These are phyloP conservation scores for Pogonomyrmex barbatus DNA, from an alignment of 1,140 invertebrate species.

Conservation along the genomic window DNA sequence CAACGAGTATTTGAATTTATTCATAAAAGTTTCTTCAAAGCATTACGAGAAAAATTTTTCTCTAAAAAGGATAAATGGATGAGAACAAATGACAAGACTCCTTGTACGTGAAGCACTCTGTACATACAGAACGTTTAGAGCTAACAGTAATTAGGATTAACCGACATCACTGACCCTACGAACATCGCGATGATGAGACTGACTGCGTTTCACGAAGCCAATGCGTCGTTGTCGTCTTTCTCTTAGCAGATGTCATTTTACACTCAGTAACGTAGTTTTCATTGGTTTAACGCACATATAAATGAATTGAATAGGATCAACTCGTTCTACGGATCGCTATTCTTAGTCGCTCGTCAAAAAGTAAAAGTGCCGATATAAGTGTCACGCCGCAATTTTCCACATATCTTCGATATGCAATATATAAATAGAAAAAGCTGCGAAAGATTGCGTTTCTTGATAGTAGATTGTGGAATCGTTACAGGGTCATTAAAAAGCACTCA, in stretches of 20 bases:
- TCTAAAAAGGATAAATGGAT: not conserved
- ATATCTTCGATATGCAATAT: not conserved
- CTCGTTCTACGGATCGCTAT: slow-evolving; percentile 66
- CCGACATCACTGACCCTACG: slow-evolving; percentile 31
- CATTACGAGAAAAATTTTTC: not conserved
- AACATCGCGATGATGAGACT: not conserved
- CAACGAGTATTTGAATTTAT: not conserved
- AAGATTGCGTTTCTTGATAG: not conserved
- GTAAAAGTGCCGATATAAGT: slow-evolving; percentile 52
- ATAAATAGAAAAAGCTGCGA: slow-evolving; percentile 24
- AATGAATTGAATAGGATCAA: slow-evolving; percentile 69
- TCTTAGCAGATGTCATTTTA: slow-evolving; percentile 66
- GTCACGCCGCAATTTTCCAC: slow-evolving; percentile 20
- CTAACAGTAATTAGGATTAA: slow-evolving; percentile 38
- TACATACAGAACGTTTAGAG: slow-evolving; percentile 17
- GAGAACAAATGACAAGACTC: not conserved
- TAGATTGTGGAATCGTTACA: slow-evolving; percentile 11
- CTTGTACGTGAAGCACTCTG: slow-evolving; percentile 7
- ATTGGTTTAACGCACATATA: slow-evolving; percentile 40
- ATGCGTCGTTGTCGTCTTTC: not conserved
- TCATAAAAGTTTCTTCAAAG: not conserved
- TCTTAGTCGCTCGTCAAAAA: slow-evolving; percentile 55
- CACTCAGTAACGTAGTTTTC: slow-evolving; percentile 63
- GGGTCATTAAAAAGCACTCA: slow-evolving; percentile 20
- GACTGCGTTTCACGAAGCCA: slow-evolving; percentile 5